Conservation (phyloP, 2,797 vertebrate species). For the Diplodus sargus region DNA sequence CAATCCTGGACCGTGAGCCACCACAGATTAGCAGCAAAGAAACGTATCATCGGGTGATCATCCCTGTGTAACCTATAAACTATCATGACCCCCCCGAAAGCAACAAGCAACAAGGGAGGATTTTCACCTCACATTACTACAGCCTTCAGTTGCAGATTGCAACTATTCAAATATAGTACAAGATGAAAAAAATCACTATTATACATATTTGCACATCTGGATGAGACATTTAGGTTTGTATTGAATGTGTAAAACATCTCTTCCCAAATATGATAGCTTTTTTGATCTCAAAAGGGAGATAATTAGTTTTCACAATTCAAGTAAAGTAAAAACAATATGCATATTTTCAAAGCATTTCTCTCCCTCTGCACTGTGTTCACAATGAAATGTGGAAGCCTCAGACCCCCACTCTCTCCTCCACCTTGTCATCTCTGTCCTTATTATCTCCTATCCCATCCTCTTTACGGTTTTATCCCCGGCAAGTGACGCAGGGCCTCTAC, state of each 20-base stretch:
- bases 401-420: neutral
- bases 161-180: neutral
- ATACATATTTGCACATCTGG: slow-evolving; percentile 9
- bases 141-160: neutral
- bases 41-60: slow-evolving; percentile 32
- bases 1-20: slow-evolving; percentile 66
- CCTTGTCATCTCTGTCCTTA: neutral
- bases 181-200: too few relatives aligned
- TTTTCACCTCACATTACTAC: neutral
- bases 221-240: neutral
- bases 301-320: neutral
- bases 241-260: neutral
- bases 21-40: slow-evolving; percentile 63
- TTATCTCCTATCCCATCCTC: slow-evolving; percentile 37
- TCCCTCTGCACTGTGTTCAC: neutral
- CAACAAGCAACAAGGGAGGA: slow-evolving; percentile 1
- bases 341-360: neutral
- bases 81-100: neutral
- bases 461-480: slow-evolving; percentile 44
- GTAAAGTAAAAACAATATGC: neutral
- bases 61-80: slow-evolving; percentile 32
- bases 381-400: neutral
- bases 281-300: neutral
- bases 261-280: neutral
- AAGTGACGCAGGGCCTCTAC: slow-evolving; percentile 27